Conservation (phyloP, 2,113 vertebrate species). For the Festucalex cinctus region DNA sequence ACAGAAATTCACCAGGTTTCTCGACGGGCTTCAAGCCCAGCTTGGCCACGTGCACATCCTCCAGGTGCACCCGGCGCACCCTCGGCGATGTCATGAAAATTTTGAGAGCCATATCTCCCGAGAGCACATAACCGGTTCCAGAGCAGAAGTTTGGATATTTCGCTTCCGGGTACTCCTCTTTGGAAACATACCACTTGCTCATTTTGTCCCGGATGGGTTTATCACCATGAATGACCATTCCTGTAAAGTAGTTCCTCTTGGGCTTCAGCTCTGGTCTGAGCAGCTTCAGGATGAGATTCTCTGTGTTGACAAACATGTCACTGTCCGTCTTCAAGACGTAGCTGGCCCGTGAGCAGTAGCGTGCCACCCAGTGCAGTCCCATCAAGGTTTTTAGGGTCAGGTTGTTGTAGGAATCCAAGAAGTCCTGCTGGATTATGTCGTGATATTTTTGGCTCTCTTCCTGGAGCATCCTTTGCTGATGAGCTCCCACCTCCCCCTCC, state of each 20-base stretch:
- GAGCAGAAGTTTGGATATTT: constrained; percentile 96
- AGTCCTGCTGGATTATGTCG: constrained; percentile 94
- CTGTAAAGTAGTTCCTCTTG: constrained; percentile 87
- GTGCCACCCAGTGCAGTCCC: constrained; percentile 97
- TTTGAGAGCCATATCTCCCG: constrained; percentile 87
- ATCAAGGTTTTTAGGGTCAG: constrained; percentile 95
- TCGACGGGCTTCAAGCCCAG: constrained; percentile 85
- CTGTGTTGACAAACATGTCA: constrained; percentile 96
- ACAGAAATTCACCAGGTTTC: constrained; percentile 89
- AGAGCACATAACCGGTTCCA: constrained; percentile 95
- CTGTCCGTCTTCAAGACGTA: constrained; percentile 99
- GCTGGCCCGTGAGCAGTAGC: constrained; percentile 78
- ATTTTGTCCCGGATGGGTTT: constrained; percentile 89
- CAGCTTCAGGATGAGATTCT: constrained; percentile 90
- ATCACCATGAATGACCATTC: constrained; percentile 88
- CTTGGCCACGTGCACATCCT: constrained; percentile 92
- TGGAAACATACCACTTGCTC: constrained; percentile 97
- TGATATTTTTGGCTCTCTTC: constrained; percentile 84
- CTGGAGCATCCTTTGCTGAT: constrained; percentile 78
- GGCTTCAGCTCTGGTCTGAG: constrained; percentile 81
- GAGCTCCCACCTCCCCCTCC: constrained; percentile 62
- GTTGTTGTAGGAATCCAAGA: constrained; percentile 91
- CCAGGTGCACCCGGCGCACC: constrained; percentile 85
- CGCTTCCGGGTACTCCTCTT: constrained; percentile 83
- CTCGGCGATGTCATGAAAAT: constrained; percentile 85